phyloP scores from a whole-genome alignment of 2,888 invertebrate species.

The Chrysomela aeneicollis region DNA sequence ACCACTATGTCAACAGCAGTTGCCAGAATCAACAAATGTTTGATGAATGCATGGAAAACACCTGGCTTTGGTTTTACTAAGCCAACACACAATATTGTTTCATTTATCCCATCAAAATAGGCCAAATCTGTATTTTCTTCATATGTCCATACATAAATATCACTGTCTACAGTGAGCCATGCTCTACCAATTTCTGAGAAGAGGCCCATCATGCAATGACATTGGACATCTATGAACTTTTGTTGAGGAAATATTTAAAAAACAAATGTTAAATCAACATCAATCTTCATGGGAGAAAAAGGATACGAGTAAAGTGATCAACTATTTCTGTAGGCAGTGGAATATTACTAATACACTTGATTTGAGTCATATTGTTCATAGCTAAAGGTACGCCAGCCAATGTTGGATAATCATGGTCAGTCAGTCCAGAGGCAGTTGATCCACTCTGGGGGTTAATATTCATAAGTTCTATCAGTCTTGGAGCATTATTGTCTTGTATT shows the following conservation, averaged over 20 bases:
- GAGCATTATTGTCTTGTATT: slow-evolving; percentile 73
- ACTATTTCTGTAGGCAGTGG: slow-evolving; percentile 93
- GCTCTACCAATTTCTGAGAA: slow-evolving; percentile 96
- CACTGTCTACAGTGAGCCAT: slow-evolving; percentile 97
- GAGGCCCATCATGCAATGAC: slow-evolving; percentile 95
- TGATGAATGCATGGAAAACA: slow-evolving; percentile 90
- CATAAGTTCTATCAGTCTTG: slow-evolving; percentile 74
- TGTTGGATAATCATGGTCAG: slow-evolving; percentile 90
- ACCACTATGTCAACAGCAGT: slow-evolving; percentile 95
- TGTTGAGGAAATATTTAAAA: slow-evolving; percentile 42
- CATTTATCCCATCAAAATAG: slow-evolving; percentile 94
- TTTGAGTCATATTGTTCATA: slow-evolving; percentile 74
- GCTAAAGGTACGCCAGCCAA: slow-evolving; percentile 75
- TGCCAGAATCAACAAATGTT: slow-evolving; percentile 88
- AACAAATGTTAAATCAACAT: background rate
- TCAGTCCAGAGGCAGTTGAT: slow-evolving; percentile 88
- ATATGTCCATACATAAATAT: slow-evolving; percentile 98
- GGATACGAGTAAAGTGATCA: slow-evolving; percentile 95
- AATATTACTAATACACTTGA: slow-evolving; percentile 82
- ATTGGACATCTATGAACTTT: slow-evolving; percentile 81
- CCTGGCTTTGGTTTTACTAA: slow-evolving; percentile 87
- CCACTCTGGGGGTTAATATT: slow-evolving; percentile 73
- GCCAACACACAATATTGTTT: slow-evolving; percentile 93
- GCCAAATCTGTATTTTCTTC: slow-evolving; percentile 95
- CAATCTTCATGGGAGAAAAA: slow-evolving; percentile 55